A percentile compares a stretch with the other conserved stretches of the same genome.
Evolutionary conservation across 2,797 vertebrate species (phyloP).

Genomic region (Falco peregrinus): DNA sequence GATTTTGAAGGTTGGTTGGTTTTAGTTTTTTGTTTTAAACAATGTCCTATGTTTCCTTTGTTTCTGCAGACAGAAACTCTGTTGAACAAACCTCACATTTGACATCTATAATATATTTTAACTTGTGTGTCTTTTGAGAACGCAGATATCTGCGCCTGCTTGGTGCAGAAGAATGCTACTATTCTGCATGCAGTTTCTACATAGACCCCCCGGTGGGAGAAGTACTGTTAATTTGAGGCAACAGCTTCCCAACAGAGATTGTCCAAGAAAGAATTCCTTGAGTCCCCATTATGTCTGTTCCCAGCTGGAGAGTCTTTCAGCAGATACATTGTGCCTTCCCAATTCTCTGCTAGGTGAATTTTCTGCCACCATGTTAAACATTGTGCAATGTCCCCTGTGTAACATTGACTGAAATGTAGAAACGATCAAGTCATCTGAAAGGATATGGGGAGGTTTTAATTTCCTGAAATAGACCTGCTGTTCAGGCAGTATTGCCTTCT

Average conservation of each 20-base stretch:
- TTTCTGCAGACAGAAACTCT: not conserved
- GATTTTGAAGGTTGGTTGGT: not conserved
- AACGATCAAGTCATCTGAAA: constrained; percentile 67
- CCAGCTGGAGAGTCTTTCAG: constrained; percentile 41
- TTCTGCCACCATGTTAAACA: constrained; percentile 47
- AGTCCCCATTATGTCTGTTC: constrained; percentile 32
- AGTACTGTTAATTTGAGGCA: constrained; percentile 20
- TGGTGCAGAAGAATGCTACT: not conserved
- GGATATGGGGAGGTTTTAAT: constrained; percentile 65
- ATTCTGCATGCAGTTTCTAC: not conserved
- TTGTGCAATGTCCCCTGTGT: constrained; percentile 58
- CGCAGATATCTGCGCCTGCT: not conserved
- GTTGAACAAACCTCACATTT: not conserved
- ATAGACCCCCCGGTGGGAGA: not conserved
- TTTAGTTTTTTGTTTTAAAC: not conserved
- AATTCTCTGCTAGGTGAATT: constrained; percentile 56
- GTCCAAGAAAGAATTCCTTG: constrained; percentile 45
- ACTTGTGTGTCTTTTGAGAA: not conserved
- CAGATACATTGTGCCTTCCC: constrained; percentile 1
- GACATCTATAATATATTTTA: not conserved
- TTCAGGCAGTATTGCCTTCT: constrained; percentile 65
- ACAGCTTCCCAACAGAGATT: constrained; percentile 7
- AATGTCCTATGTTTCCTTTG: not conserved
- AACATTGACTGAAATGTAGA: constrained; percentile 66
- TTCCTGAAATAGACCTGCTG: constrained; percentile 70